These are phyloP conservation scores for Caretta caretta DNA, from an alignment of 2,113 vertebrate genomes.

Conservation along the genomic window DNA sequence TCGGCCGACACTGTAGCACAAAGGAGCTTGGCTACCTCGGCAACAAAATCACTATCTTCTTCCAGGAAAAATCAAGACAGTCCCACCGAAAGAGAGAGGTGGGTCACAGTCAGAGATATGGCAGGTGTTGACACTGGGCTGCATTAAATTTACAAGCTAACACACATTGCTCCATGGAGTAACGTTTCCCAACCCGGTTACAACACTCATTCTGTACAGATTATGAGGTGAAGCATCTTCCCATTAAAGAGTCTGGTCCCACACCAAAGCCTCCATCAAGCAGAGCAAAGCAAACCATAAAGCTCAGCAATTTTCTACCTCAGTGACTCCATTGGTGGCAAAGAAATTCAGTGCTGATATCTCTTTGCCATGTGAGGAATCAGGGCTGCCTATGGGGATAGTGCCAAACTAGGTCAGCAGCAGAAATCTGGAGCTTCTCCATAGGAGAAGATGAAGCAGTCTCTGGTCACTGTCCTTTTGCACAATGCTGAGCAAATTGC, in stretches of 20 bases:
- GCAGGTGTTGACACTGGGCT: neutral
- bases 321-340: neutral
- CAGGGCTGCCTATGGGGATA: neutral
- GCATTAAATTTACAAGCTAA: neutral
- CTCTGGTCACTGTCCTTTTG: neutral
- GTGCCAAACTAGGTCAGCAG: neutral
- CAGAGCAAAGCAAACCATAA: neutral
- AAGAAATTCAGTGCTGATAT: neutral
- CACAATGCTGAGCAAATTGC: neutral
- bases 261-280: neutral
- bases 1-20: neutral
- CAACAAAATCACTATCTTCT: constrained; percentile 25
- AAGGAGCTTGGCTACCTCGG: neutral
- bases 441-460: neutral
- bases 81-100: neutral
- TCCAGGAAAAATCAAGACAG: neutral
- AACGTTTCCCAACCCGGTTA: neutral
- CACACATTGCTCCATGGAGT: neutral
- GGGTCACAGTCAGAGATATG: rapidly evolving
- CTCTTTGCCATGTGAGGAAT: neutral
- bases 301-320: neutral
- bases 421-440: neutral
- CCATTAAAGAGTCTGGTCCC: neutral
- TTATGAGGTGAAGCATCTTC: neutral
- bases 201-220: neutral